Percentiles rank a stretch among this genome's conserved stretches.
Evolutionary conservation across 2,113 vertebrate species (phyloP).

Genomic region (human): DNA sequence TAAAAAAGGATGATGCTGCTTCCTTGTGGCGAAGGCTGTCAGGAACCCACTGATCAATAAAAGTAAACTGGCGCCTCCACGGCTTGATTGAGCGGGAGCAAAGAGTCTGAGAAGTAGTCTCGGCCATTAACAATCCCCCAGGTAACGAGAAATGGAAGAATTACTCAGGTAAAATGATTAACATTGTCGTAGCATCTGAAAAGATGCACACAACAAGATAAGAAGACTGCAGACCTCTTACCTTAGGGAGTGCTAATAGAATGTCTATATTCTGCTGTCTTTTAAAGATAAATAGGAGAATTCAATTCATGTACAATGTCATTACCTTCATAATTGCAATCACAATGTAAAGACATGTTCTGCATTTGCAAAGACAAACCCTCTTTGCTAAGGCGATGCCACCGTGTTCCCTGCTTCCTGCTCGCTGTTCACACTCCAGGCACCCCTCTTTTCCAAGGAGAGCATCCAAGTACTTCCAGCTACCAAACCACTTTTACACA

Average conservation of each 20-base stretch:
- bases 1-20: slow-evolving; percentile 73
- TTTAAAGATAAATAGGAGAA: slow-evolving; percentile 69
- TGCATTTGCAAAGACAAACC: slow-evolving; percentile 63
- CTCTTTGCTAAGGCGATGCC: slow-evolving; percentile 19
- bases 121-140: slow-evolving; percentile 84
- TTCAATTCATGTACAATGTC: slow-evolving; percentile 65
- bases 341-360: slow-evolving; percentile 65
- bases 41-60: slow-evolving; percentile 83
- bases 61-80: slow-evolving; percentile 83
- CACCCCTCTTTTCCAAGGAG: background rate
- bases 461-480: slow-evolving; percentile 40
- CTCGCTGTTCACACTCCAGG: background rate
- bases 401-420: background rate
- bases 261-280: slow-evolving; percentile 77
- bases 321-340: slow-evolving; percentile 69
- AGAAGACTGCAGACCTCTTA: slow-evolving; percentile 55
- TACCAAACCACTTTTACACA: slow-evolving; percentile 2
- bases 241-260: slow-evolving; percentile 74
- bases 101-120: slow-evolving; percentile 82
- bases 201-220: slow-evolving; percentile 69
- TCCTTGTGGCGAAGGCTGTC: slow-evolving; percentile 82
- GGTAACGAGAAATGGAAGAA: slow-evolving; percentile 84
- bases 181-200: slow-evolving; percentile 72
- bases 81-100: slow-evolving; percentile 80
- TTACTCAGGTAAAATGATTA: slow-evolving; percentile 83